Evolutionary conservation across 2,113 vertebrate species (phyloP).

Genomic region (Oxyruncus cristatus): DNA sequence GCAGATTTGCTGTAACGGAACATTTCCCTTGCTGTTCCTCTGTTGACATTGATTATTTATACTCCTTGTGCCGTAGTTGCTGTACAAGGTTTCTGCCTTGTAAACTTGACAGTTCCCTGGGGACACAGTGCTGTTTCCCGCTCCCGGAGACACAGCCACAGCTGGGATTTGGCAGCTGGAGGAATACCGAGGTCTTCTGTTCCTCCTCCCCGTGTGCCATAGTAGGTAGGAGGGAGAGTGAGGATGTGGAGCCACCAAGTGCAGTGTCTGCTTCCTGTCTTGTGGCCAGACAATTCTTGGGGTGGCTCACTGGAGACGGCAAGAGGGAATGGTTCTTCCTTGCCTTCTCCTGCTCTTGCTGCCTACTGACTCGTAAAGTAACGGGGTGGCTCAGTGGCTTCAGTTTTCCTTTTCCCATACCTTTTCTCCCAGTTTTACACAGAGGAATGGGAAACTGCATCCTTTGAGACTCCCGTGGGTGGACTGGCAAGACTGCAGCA

Average conservation of each 20-base stretch:
- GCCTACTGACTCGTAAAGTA: neutral
- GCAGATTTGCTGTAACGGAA: neutral
- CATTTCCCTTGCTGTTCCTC: neutral
- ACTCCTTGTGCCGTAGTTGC: neutral
- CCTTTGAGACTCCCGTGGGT: neutral
- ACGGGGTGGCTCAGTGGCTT: neutral
- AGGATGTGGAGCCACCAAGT: neutral
- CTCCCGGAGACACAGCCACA: neutral
- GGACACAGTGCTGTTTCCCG: neutral
- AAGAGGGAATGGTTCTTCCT: neutral
- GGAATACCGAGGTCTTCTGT: neutral
- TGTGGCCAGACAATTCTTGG: rapidly evolving
- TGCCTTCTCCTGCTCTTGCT: neutral
- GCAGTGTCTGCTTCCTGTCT: neutral
- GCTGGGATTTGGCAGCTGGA: neutral
- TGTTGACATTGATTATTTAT: neutral
- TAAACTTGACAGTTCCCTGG: neutral
- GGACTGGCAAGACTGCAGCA: neutral
- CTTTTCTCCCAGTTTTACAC: neutral
- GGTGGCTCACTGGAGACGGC: neutral
- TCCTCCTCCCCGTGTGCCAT: rapidly evolving
- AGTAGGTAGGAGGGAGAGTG: neutral
- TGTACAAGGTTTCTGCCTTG: neutral
- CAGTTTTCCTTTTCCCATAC: neutral
- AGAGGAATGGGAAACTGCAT: neutral